Evolutionary conservation across 2,888 invertebrate species (phyloP).

Genomic region (Hirtodrosophila duncani): DNA sequence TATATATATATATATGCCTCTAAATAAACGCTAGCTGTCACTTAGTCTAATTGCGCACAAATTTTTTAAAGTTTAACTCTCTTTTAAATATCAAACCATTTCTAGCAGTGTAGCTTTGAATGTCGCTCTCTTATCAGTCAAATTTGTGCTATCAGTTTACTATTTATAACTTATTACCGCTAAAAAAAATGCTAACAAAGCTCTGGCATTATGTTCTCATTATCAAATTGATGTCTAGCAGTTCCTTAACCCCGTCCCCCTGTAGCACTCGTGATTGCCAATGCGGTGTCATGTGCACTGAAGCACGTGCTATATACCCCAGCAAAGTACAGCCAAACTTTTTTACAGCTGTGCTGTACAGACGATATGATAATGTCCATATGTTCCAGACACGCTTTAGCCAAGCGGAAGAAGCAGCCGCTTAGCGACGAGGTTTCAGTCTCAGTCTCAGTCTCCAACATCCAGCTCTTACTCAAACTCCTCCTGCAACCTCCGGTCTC

Average conservation of each 20-base stretch:
- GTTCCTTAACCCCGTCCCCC: conserved; percentile 35
- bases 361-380: conserved; percentile 31
- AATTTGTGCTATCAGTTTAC: too few relatives aligned
- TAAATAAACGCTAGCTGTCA: too few relatives aligned
- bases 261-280: conserved; percentile 50
- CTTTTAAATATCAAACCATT: too few relatives aligned
- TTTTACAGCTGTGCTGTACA: conserved; percentile 57
- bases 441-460: conserved; percentile 1
- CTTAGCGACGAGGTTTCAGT: conserved; percentile 7
- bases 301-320: conserved; percentile 69
- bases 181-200: too few relatives aligned
- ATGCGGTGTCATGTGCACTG: conserved; percentile 68
- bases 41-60: too few relatives aligned
- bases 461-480: neutral
- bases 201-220: neutral
- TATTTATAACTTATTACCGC: too few relatives aligned
- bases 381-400: conserved; percentile 72
- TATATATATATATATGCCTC: too few relatives aligned
- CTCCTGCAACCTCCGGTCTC: conserved; percentile 3
- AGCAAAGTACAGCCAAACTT: conserved; percentile 51
- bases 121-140: too few relatives aligned
- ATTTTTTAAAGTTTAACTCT: too few relatives aligned
- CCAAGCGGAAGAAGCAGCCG: conserved; percentile 70
- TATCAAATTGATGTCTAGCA: neutral
- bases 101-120: too few relatives aligned